Evolutionary conservation across 2,113 vertebrate genomes (phyloP), one percentile per base, ranked within the genome.

Genomic region (Alectura lathami): DNA sequence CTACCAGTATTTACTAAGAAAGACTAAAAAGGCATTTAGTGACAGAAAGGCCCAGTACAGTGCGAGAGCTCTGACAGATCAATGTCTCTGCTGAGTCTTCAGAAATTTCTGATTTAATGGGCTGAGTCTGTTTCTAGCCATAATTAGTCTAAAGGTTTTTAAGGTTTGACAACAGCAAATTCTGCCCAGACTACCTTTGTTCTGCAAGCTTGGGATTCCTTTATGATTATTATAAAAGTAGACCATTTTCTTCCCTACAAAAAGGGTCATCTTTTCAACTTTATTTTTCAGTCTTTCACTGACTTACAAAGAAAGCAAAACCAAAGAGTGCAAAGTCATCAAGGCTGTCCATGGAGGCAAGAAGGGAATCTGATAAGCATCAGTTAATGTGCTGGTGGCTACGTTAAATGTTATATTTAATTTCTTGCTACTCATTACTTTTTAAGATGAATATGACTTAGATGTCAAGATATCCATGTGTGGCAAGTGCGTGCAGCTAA

Each of bases 61-160:
- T 66, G n/a, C n/a, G n/a, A n/a, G n/a, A n/a, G n/a, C n/a, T n/a
- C n/a, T n/a, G n/a, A n/a, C n/a, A n/a, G n/a, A 54, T 95, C 69
- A 84, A 29, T 30, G 32, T 89, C 75, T 69, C 59, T 73, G 43
- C n/a, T 82, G 17, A 76, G 42, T 43, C 47, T 84, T 83, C 42
- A 74, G 38, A 89, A 50, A 27, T 86, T 94, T 92, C 86, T 92
- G 26, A 79, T 94, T 91, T 94, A 91, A 48, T 62, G 32, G 48
- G 24, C 40, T 63, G 36, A 73, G 21, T 15, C 45, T 43, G 15
- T 66, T 93, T 89, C 48, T 34, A 67, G 27, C 34, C 88, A 47
- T 90, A 92, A 59, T 29, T 80, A 84, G 27, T 84, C 59, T 57
- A 64, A 53, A 83, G 56, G 45, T 63, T 80, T 87, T 80, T 88